Percentiles rank a stretch among this genome's conserved stretches.
phyloP scores from a whole-genome alignment of 2,888 invertebrate species.

The Steinernema scapterisci region DNA sequence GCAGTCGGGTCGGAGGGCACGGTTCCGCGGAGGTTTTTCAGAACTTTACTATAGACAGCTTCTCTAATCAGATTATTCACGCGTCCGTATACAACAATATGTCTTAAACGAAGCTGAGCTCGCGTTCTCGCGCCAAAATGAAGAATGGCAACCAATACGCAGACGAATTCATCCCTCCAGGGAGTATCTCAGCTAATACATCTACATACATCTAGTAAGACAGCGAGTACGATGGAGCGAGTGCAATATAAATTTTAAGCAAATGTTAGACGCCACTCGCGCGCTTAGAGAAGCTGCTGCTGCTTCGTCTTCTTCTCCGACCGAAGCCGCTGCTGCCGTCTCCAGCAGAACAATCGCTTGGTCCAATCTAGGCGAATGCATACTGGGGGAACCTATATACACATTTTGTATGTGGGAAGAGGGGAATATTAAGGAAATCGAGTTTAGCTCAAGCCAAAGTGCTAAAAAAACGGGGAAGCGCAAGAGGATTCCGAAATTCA shows the following conservation, averaged over 20 bases:
- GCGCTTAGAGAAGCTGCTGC: neutral
- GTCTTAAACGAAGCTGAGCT: slow-evolving; percentile 23
- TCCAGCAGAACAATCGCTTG: too few species aligned
- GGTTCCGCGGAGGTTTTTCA: too few species aligned
- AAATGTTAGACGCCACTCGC: neutral
- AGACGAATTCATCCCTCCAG: slow-evolving; percentile 30
- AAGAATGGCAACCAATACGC: slow-evolving; percentile 32
- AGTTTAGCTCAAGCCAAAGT: neutral
- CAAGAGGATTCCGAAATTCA: neutral
- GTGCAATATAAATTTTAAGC: neutral
- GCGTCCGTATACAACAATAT: slow-evolving; percentile 24
- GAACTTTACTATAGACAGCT: neutral
- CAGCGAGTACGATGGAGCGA: slow-evolving; percentile 10
- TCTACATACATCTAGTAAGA: slow-evolving; percentile 27
- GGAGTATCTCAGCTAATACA: slow-evolving; percentile 30
- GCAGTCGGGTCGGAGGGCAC: too few species aligned
- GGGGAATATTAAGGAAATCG: slow-evolving; percentile 3
- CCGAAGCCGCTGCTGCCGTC: too few species aligned
- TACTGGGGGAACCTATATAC: too few species aligned
- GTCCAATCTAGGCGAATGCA: too few species aligned
- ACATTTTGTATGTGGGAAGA: too few species aligned
- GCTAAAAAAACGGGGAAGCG: neutral
- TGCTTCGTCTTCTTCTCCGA: too few species aligned
- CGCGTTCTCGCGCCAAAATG: slow-evolving; percentile 22
- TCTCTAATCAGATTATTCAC: slow-evolving; percentile 25